These are phyloP conservation scores for Piscicola geometra DNA, from an alignment of 2,888 invertebrate genomes.

Conservation along the genomic window DNA sequence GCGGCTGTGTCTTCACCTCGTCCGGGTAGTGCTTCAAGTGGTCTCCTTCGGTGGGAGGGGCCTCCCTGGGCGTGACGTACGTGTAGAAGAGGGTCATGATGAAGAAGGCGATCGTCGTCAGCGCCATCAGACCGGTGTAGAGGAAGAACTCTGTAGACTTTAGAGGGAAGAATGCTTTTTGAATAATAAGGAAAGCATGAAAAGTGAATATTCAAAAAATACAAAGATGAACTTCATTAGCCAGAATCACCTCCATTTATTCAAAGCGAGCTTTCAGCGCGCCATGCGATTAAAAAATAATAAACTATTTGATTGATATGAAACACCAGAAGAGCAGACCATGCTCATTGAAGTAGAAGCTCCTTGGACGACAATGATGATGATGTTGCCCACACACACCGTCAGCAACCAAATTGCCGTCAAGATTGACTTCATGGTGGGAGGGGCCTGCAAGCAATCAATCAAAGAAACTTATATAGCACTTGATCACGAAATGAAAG, in stretches of 20 bases:
- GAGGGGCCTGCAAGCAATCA: slow-evolving; percentile 42
- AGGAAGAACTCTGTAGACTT: slow-evolving; percentile 41
- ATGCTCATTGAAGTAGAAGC: slow-evolving; percentile 30
- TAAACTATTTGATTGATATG: no score
- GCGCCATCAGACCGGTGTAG: slow-evolving; percentile 43
- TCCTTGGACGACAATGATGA: slow-evolving; percentile 41
- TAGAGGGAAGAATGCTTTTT: background rate
- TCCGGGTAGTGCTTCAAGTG: no score
- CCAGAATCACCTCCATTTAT: no score
- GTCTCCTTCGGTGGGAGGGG: background rate
- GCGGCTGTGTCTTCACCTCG: slow-evolving; percentile 20
- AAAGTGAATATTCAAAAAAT: background rate
- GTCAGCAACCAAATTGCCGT: slow-evolving; percentile 42
- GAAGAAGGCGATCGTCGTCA: slow-evolving; percentile 42
- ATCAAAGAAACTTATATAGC: no score
- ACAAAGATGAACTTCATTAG: background rate
- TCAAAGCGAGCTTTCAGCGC: no score
- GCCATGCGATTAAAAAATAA: no score
- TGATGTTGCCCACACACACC: slow-evolving; percentile 42
- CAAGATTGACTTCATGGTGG: slow-evolving; percentile 43
- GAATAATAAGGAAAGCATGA: background rate
- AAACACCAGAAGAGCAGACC: slow-evolving; percentile 34
- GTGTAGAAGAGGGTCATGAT: slow-evolving; percentile 41
- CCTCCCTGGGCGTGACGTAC: slow-evolving; percentile 37
- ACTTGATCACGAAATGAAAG: no score